A percentile compares a stretch with the other conserved stretches of the same genome.
Conservation (phyloP, 1,140 invertebrate genomes). For the Littorina saxatilis region DNA sequence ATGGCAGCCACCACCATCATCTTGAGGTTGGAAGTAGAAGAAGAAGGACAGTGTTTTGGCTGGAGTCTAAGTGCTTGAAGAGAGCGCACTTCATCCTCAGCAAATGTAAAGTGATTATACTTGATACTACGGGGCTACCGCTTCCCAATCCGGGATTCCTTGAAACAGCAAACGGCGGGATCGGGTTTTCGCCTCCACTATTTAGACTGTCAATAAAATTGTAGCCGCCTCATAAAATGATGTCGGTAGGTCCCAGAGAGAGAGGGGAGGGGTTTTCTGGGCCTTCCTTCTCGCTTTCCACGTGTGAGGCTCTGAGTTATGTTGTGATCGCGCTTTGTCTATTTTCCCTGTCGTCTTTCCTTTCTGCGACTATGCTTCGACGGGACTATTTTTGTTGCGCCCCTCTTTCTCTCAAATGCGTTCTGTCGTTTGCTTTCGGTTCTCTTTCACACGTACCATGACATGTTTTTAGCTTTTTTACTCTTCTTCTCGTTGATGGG, state of each 20-base stretch:
- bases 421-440: not conserved
- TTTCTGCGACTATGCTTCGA: not conserved
- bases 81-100: constrained; percentile 20
- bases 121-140: constrained; percentile 23
- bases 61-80: constrained; percentile 19
- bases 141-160: not conserved
- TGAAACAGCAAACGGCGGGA: constrained; percentile 25
- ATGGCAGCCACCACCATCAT: no score
- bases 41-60: not conserved
- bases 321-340: not conserved
- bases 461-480: no score
- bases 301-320: not conserved
- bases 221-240: constrained; percentile 25
- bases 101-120: constrained; percentile 24
- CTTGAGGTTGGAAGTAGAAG: not conserved
- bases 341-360: constrained; percentile 6
- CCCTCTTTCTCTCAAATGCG: no score
- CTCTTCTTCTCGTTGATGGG: no score
- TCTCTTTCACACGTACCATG: no score
- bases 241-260: not conserved
- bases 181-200: constrained; percentile 23
- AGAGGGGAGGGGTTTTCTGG: not conserved
- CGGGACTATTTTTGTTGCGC: not conserved
- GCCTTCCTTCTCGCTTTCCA: no score
- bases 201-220: constrained; percentile 32